Percentiles rank a stretch among this genome's conserved stretches.
Conservation (phyloP, 64 coral and sea anemone species). For the Exaiptasia diaphana region DNA sequence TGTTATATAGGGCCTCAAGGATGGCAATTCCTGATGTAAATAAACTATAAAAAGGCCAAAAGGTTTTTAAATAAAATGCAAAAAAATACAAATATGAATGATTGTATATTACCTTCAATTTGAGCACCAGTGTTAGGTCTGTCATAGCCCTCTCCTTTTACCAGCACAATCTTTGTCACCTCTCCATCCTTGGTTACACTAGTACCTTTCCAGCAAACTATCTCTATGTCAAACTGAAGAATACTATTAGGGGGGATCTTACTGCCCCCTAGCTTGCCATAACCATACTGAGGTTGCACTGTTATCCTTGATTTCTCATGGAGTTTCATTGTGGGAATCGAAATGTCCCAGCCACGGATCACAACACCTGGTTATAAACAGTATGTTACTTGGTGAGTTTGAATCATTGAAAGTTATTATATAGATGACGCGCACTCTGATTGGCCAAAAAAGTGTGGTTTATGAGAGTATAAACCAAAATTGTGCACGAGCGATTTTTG, state of each 20-base stretch:
- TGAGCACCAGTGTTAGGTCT: constrained; percentile 45
- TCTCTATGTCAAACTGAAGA: constrained; percentile 39
- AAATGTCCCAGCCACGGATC: constrained; percentile 54
- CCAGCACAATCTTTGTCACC: constrained; percentile 31
- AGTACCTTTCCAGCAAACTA: constrained; percentile 49
- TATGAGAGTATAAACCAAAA: too few species aligned
- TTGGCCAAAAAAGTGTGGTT: too few species aligned
- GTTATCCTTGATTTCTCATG: constrained; percentile 31
- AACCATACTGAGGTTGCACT: constrained; percentile 36
- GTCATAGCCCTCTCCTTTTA: constrained; percentile 49
- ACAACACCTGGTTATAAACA: constrained; percentile 33
- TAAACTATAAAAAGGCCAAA: too few species aligned
- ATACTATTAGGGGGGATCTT: constrained; percentile 47
- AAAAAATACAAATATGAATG: too few species aligned
- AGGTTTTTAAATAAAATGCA: too few species aligned
- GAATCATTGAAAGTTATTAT: too few species aligned
- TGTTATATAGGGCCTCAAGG: too few species aligned
- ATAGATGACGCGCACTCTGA: too few species aligned
- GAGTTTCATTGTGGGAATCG: constrained; percentile 20
- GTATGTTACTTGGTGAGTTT: too few species aligned
- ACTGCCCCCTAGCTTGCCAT: constrained; percentile 16
- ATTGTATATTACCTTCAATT: constrained; percentile 47
- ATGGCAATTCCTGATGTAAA: too few species aligned
- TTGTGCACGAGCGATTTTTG: too few species aligned
- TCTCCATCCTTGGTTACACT: constrained; percentile 46